Conservation (phyloP, 2,888 invertebrate species). For the Tipula unca region DNA sequence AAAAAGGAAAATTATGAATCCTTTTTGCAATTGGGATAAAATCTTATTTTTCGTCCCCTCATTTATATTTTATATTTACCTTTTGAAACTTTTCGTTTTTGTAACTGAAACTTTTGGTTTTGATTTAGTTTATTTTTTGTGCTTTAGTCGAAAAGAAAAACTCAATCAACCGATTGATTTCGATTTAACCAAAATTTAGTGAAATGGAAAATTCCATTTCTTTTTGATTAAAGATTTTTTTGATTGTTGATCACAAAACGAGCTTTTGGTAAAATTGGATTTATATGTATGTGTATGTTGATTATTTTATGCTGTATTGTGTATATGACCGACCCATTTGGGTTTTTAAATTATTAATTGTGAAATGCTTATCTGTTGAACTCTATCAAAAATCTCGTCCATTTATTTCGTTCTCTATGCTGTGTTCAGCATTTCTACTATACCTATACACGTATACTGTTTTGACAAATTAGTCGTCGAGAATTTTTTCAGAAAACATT, state of each 20-base stretch:
- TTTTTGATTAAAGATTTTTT: not conserved
- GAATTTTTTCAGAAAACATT: not conserved
- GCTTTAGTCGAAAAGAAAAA: not conserved
- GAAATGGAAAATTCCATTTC: not conserved
- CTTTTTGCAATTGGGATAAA: not conserved
- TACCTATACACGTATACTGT: not conserved
- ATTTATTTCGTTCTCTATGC: not conserved
- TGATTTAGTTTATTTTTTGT: not conserved
- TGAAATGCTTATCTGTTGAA: not conserved
- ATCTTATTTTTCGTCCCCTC: not conserved
- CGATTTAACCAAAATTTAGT: not conserved
- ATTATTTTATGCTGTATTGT: not conserved
- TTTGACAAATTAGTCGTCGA: not conserved
- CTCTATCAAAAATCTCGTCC: not conserved
- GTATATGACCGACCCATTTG: not conserved
- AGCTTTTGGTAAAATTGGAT: not conserved
- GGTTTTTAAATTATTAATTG: not conserved
- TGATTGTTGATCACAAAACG: not conserved
- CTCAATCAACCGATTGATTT: constrained; percentile 8
- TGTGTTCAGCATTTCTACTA: not conserved
- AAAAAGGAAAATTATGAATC: not conserved
- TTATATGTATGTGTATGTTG: not conserved
- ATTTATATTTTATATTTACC: constrained; percentile 14
- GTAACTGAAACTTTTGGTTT: not conserved
- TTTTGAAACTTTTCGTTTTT: not conserved